Percentiles rank a stretch among this genome's conserved stretches.
These are phyloP conservation scores for Autographa pulchrina DNA, from an alignment of 2,888 invertebrate genomes.

Conservation along the genomic window DNA sequence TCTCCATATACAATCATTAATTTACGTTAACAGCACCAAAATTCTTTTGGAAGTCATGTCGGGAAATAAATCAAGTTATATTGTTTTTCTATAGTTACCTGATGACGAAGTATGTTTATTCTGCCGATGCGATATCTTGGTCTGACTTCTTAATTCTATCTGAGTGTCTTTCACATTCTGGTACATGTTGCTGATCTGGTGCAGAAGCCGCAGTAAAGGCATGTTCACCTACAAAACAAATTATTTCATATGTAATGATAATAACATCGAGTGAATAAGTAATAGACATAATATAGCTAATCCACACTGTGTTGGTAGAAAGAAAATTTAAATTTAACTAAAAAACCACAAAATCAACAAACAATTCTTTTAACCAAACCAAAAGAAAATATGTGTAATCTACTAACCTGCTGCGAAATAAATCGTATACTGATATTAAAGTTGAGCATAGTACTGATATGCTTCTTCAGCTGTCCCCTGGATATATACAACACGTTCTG, in stretches of 20 bases:
- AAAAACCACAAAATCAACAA: too few relatives aligned
- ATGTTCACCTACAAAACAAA: conserved; percentile 93
- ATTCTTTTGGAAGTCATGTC: too few relatives aligned
- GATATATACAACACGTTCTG: conserved; percentile 96
- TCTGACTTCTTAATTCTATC: conserved; percentile 94
- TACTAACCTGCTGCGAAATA: conserved; percentile 95
- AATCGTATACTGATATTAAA: conserved; percentile 96
- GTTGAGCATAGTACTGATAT: conserved; percentile 97
- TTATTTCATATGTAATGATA: too few relatives aligned
- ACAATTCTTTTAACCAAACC: not conserved
- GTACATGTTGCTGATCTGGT: conserved; percentile 99
- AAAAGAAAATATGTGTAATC: too few relatives aligned
- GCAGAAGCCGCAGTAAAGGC: conserved; percentile 96
- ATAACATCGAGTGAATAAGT: too few relatives aligned
- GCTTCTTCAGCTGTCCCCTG: conserved; percentile 95
- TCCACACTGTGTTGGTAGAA: not conserved
- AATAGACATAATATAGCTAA: too few relatives aligned
- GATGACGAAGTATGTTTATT: conserved; percentile 81
- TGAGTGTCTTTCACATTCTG: conserved; percentile 99
- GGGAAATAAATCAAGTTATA: too few relatives aligned
- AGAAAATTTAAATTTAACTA: too few relatives aligned
- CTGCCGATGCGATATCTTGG: conserved; percentile 79
- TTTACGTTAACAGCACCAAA: too few relatives aligned
- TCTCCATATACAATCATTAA: too few relatives aligned
- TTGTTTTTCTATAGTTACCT: conserved; percentile 65